Percentiles rank a stretch among this genome's conserved stretches.
phyloP scores from a whole-genome alignment of 2,888 invertebrate genomes.

The Matsumyia berberina region DNA sequence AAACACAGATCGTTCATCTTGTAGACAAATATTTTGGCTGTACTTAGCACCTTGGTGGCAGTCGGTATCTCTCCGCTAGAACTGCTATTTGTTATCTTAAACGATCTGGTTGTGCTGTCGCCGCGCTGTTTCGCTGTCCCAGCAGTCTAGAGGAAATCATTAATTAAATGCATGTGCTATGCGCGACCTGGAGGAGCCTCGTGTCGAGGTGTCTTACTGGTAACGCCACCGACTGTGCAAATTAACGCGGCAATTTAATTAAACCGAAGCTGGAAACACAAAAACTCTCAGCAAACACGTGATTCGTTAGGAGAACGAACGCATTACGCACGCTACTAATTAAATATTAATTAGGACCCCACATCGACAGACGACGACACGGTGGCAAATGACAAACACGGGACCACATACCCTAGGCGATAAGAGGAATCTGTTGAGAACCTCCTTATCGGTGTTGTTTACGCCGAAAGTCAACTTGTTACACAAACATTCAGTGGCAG shows the following conservation, averaged over 20 bases:
- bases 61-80: not conserved
- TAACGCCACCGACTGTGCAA: constrained; percentile 2
- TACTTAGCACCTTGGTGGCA: constrained; percentile 37
- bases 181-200: not conserved
- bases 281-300: constrained; percentile 18
- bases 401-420: constrained; percentile 16
- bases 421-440: constrained; percentile 13
- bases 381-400: constrained; percentile 12
- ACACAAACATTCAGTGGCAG: constrained; percentile 17
- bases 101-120: constrained; percentile 9
- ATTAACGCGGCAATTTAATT: constrained; percentile 28
- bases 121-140: not conserved
- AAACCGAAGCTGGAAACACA: constrained; percentile 4
- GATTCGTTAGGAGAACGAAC: not conserved
- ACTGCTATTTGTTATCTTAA: constrained; percentile 1
- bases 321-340: constrained; percentile 8
- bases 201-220: not conserved
- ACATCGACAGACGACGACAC: too few species aligned
- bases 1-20: constrained; percentile 37
- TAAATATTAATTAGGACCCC: constrained; percentile 37
- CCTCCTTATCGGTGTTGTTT: constrained; percentile 32
- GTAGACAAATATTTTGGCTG: constrained; percentile 21
- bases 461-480: constrained; percentile 18
- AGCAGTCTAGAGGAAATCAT: not conserved
- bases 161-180: constrained; percentile 22